Conservation (phyloP, 2,113 vertebrate species). For the Leucosticte australis region DNA sequence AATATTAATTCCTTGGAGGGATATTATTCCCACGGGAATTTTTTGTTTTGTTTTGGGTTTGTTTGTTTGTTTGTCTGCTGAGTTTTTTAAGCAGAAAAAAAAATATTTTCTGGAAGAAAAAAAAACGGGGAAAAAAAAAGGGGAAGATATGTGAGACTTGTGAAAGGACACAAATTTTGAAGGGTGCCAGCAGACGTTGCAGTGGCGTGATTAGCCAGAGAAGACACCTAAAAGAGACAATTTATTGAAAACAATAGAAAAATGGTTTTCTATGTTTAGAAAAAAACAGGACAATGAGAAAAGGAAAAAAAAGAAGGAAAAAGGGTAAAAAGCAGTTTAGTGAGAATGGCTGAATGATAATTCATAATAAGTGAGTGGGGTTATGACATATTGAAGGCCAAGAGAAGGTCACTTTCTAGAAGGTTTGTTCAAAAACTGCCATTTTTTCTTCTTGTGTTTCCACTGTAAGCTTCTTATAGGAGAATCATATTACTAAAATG, state of each 20-base stretch:
- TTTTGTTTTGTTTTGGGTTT: background rate
- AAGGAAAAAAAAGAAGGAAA: rapidly evolving
- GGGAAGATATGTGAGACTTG: rapidly evolving
- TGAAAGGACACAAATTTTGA: background rate
- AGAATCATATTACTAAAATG: background rate
- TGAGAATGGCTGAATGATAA: background rate
- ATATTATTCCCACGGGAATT: background rate
- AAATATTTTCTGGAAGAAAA: background rate
- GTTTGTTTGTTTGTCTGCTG: background rate
- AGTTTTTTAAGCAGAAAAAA: background rate
- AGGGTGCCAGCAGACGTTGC: background rate
- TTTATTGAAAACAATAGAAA: background rate
- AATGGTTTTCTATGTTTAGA: too few species aligned
- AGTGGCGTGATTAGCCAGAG: background rate
- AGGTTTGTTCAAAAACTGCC: background rate
- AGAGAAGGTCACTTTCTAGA: background rate
- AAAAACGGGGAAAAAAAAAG: rapidly evolving
- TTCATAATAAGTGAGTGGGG: background rate
- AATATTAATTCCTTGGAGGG: background rate
- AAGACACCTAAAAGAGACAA: background rate
- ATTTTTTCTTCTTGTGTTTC: background rate
- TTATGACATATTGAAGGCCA: background rate
- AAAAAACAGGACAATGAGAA: rapidly evolving
- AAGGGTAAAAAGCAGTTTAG: background rate
- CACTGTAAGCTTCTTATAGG: background rate